These are phyloP conservation scores for Dasypus novemcinctus DNA, from an alignment of 2,113 vertebrate genomes.

Conservation along the genomic window DNA sequence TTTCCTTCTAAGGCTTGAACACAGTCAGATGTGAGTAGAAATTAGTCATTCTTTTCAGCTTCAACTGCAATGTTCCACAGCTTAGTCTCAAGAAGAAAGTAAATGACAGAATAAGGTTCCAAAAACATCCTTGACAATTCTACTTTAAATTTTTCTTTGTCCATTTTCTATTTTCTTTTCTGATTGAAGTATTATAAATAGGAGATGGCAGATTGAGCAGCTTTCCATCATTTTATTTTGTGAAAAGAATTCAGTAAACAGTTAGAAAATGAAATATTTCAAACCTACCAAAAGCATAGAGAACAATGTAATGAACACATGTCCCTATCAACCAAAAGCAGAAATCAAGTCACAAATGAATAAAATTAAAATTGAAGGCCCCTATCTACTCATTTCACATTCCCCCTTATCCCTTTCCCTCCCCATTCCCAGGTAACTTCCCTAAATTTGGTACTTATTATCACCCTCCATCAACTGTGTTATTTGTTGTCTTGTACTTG, in stretches of 20 bases:
- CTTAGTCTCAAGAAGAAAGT: neutral
- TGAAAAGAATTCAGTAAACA: neutral
- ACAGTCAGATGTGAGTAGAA: neutral
- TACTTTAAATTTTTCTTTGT: neutral
- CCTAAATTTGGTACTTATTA: neutral
- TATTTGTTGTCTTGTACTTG: neutral
- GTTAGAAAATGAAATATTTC: neutral
- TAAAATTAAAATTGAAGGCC: neutral
- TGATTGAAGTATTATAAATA: neutral
- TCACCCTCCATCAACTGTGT: no score
- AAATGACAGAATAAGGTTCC: neutral
- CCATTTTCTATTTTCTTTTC: neutral
- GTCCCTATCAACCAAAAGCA: rapidly evolving
- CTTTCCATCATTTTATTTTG: neutral
- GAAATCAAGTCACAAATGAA: rapidly evolving
- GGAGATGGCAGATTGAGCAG: neutral
- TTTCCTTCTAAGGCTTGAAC: neutral
- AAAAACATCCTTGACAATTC: neutral
- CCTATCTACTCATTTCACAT: neutral
- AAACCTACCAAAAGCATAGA: neutral
- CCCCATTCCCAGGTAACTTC: neutral
- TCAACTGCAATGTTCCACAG: neutral
- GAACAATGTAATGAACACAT: rapidly evolving
- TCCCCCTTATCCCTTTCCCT: neutral
- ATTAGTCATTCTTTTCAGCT: neutral